These are phyloP conservation scores for Anguilla pacifica DNA, from an alignment of 2,797 vertebrate species.

Conservation along the genomic window DNA sequence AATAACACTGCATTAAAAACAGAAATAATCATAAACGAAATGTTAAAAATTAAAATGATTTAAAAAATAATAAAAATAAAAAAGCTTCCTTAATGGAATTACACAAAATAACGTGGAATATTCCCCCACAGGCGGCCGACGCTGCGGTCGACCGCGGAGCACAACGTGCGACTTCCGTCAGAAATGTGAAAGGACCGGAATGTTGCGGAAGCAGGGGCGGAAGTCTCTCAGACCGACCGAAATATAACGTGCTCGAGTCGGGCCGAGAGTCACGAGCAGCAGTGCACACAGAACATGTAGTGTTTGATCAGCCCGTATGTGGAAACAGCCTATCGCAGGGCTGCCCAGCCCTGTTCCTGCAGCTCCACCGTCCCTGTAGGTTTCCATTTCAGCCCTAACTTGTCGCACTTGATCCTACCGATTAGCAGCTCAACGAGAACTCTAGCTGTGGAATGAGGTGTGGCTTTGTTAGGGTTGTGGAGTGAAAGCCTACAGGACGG, in stretches of 20 bases:
- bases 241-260: constrained; percentile 8
- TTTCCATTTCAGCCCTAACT: too few relatives aligned
- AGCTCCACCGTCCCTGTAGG: too few relatives aligned
- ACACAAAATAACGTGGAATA: neutral
- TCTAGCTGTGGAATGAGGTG: too few relatives aligned
- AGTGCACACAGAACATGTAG: constrained; percentile 33
- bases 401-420: too few relatives aligned
- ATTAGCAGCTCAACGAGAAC: too few relatives aligned
- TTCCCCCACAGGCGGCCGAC: neutral
- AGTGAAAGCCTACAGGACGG: too few relatives aligned
- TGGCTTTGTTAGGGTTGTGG: too few relatives aligned
- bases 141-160: neutral
- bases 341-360: too few relatives aligned
- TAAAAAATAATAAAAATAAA: constrained; percentile 15
- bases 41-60: constrained; percentile 1
- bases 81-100: constrained; percentile 13
- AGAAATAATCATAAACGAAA: neutral
- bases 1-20: neutral
- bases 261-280: constrained; percentile 39
- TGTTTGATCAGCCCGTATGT: constrained; percentile 39
- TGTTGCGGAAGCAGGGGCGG: neutral
- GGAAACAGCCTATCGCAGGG: too few relatives aligned
- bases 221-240: neutral
- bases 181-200: neutral
- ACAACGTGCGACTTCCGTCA: neutral